Percentiles rank a stretch among this genome's conserved stretches.
Evolutionary conservation across 2,113 vertebrate species (phyloP).

Genomic region (Thinocorus orbignyianus): DNA sequence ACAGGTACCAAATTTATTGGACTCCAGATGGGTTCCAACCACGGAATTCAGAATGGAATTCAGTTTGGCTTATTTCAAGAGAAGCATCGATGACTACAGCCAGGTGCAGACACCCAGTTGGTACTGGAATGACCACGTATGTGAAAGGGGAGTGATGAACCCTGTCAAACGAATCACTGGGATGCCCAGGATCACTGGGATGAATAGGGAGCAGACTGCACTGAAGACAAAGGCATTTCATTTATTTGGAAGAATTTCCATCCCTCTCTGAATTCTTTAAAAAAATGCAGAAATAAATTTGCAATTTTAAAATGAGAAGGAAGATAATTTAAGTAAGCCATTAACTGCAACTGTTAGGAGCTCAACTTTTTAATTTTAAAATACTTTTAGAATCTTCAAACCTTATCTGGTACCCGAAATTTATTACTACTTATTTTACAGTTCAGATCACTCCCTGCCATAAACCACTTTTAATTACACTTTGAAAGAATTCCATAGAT

Average conservation of each 20-base stretch:
- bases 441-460: background rate
- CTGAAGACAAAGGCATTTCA: background rate
- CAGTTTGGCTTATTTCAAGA: background rate
- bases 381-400: background rate
- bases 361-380: background rate
- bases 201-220: background rate
- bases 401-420: background rate
- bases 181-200: background rate
- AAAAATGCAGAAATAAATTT: background rate
- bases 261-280: background rate
- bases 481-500: background rate
- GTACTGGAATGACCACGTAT: fast-evolving
- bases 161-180: background rate
- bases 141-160: background rate
- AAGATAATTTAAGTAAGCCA: background rate
- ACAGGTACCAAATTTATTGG: background rate
- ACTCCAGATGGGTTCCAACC: background rate
- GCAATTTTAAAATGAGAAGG: background rate
- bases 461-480: background rate
- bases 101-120: background rate
- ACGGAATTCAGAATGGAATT: background rate
- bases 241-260: background rate
- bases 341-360: background rate
- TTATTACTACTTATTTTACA: background rate
- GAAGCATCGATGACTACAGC: background rate